Evolutionary conservation across 2,888 invertebrate species (phyloP), one percentile per base, ranked within the genome.

Genomic region (Drosophila imparisetae): DNA sequence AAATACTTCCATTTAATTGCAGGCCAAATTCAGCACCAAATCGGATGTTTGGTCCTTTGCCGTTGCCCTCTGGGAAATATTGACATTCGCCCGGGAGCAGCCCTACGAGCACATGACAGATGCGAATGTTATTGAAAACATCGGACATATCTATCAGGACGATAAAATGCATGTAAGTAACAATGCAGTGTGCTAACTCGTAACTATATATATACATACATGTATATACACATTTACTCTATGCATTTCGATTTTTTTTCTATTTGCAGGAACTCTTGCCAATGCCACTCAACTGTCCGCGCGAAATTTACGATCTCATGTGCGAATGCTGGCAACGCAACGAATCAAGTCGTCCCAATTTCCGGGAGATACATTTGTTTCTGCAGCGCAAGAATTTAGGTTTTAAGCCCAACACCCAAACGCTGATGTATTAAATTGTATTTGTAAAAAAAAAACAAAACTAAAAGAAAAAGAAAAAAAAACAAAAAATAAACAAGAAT

Each of bases 21-120:
- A 97, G 96, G 96, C 96, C 60, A 96, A 96, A 93, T 97, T 96
- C 92, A 95, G 96, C 40, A 95, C 95, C 58, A 97, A 97, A 92
- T 96, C 96, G 82, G 97, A 97, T 93, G 97, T 97, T 52, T 98
- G 97, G 97, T 95, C 97, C 62, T 97, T 97, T 91, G 97, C 96
- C 52, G 96, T 97, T 66, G 96, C 97, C 58, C 94, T 97, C 75
- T 98, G 97, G 97, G 97, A 98, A 93, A 95, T 98, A 80, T 94
- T 98, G 91, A 96, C 96, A 45, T 96, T 96, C 92, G 97, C 97
- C 54, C 94, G 96, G 61, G 96, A 96, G 89, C 96, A 97, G 91
- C 98, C 98, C 10, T 97, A 95, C 92, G 96, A 96, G 89, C 95
- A 96, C 84, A 93, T 97, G 91, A 95, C 94, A 73, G 97, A 98